phyloP scores from a whole-genome alignment of 1,140 invertebrate genomes.

The Colletes gigas region DNA sequence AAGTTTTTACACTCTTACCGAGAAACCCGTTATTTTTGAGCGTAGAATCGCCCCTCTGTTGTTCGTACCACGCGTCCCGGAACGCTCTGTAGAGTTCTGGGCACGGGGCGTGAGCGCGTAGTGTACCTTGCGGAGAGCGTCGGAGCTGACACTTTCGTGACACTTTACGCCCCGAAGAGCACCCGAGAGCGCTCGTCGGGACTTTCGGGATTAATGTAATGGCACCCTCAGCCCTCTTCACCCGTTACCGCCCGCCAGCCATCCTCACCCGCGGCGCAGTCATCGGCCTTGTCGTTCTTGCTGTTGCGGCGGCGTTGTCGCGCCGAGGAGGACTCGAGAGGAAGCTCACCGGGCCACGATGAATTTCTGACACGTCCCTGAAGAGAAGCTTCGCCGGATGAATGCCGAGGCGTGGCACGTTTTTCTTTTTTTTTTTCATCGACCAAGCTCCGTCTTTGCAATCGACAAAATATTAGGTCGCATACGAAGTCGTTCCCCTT shows the following conservation, averaged over 20 bases:
- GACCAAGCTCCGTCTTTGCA: too few relatives aligned
- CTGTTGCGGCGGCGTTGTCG: slow-evolving; percentile 30
- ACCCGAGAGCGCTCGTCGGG: slow-evolving; percentile 50
- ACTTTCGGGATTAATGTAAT: slow-evolving; percentile 58
- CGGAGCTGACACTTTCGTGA: slow-evolving; percentile 71
- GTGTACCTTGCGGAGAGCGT: slow-evolving; percentile 66
- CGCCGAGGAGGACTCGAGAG: slow-evolving; percentile 10
- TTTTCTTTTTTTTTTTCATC: too few relatives aligned
- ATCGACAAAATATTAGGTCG: too few relatives aligned
- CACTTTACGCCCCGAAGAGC: slow-evolving; percentile 69
- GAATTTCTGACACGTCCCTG: slow-evolving; percentile 40
- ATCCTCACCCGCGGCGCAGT: slow-evolving; percentile 16
- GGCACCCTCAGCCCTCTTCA: slow-evolving; percentile 36
- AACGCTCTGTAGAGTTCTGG: not conserved
- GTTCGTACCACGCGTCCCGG: not conserved
- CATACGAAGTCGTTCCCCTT: too few relatives aligned
- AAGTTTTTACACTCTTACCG: too few relatives aligned
- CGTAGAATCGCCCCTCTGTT: too few relatives aligned
- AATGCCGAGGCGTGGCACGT: not conserved
- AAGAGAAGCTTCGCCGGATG: slow-evolving; percentile 13
- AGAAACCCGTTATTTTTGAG: too few relatives aligned
- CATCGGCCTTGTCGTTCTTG: slow-evolving; percentile 41
- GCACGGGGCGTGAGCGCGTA: not conserved
- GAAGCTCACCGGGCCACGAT: slow-evolving; percentile 9
- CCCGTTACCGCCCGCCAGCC: not conserved